phyloP scores from a whole-genome alignment of 2,888 invertebrate species.

The Callimorpha dominula region DNA sequence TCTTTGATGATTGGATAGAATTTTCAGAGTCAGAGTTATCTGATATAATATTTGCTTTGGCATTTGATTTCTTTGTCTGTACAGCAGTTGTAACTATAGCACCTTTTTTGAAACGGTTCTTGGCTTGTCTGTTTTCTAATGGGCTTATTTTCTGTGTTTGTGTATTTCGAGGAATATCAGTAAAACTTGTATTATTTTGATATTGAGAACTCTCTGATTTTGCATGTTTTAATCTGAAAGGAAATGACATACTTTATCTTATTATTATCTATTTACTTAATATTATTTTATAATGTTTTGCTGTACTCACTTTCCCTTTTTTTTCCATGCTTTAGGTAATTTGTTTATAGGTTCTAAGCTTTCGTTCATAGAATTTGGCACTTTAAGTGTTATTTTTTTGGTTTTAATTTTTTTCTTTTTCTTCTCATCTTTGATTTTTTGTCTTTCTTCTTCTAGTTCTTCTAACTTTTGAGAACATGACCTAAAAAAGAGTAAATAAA shows the following conservation, averaged over 20 bases:
- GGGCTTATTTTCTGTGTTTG: conserved; percentile 61
- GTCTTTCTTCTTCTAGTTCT: conserved; percentile 78
- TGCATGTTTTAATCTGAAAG: conserved; percentile 78
- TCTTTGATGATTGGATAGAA: conserved; percentile 74
- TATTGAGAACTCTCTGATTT: conserved; percentile 75
- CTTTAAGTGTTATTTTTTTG: conserved; percentile 78
- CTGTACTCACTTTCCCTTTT: conserved; percentile 81
- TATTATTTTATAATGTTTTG: background rate
- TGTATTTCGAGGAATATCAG: conserved; percentile 77
- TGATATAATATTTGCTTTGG: conserved; percentile 63
- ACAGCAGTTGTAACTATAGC: conserved; percentile 87
- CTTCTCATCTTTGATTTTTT: conserved; percentile 77
- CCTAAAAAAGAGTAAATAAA: conserved; percentile 64
- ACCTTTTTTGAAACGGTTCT: conserved; percentile 86
- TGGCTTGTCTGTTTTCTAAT: conserved; percentile 66
- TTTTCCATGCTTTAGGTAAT: conserved; percentile 76
- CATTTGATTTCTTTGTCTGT: conserved; percentile 74
- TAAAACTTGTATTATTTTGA: conserved; percentile 78
- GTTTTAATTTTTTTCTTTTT: conserved; percentile 81
- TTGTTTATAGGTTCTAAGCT: conserved; percentile 73
- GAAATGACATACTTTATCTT: background rate
- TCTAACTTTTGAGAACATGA: conserved; percentile 89
- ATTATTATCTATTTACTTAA: background rate
- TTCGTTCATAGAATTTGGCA: conserved; percentile 76
- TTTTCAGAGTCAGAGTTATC: conserved; percentile 82